These are phyloP conservation scores for Petroica traversi DNA, from an alignment of 2,113 vertebrate genomes.

Conservation along the genomic window DNA sequence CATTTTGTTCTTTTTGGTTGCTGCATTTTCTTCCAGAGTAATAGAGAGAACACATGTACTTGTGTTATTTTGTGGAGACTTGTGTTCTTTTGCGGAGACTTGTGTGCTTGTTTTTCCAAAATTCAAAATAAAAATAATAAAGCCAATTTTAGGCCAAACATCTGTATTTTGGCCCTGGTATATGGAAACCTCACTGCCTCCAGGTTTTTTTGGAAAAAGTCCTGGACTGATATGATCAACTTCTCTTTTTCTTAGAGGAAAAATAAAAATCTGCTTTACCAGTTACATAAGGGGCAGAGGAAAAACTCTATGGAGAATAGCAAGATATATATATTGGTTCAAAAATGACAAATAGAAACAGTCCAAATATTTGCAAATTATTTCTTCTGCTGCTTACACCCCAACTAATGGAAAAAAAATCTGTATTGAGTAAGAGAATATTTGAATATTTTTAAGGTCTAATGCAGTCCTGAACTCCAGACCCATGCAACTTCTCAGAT, in stretches of 20 bases:
- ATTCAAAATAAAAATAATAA: slow-evolving; percentile 64
- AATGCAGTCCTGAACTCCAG: neutral
- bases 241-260: neutral
- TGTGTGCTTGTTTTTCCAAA: slow-evolving; percentile 54
- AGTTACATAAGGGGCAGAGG: neutral
- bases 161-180: slow-evolving; percentile 48
- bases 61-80: neutral
- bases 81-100: neutral
- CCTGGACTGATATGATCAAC: slow-evolving; percentile 44
- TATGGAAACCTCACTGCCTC: slow-evolving; percentile 34
- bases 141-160: slow-evolving; percentile 49
- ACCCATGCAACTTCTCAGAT: neutral
- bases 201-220: slow-evolving; percentile 46
- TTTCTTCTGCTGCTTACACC: neutral
- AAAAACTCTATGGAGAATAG: neutral
- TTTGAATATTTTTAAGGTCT: slow-evolving; percentile 9
- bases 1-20: slow-evolving; percentile 34
- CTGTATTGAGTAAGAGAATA: neutral
- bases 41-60: slow-evolving; percentile 39
- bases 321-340: neutral
- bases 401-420: neutral
- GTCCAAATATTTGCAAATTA: neutral
- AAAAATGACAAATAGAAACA: neutral
- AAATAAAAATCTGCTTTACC: neutral
- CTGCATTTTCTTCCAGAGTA: slow-evolving; percentile 39